These are phyloP conservation scores for Pangasianodon gigas DNA, from an alignment of 2,113 vertebrate species.

Conservation along the genomic window DNA sequence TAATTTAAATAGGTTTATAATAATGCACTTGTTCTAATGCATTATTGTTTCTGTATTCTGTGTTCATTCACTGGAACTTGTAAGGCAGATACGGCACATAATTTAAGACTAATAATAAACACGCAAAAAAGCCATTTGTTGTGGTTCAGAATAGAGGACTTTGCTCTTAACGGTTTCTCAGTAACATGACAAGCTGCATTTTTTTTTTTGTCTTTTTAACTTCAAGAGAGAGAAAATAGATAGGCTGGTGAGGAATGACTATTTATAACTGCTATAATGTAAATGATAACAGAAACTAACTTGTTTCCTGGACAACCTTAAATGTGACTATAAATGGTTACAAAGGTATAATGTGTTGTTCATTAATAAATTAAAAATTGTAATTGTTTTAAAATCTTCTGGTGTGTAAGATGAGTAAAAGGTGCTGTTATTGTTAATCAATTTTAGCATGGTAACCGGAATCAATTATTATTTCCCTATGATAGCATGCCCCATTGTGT, in stretches of 20 bases:
- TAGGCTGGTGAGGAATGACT: not conserved
- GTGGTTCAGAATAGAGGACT: not conserved
- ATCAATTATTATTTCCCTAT: not conserved
- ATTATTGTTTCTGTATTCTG: not conserved
- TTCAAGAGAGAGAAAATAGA: not conserved
- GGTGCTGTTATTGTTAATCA: not conserved
- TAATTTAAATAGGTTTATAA: not conserved
- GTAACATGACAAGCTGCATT: not conserved
- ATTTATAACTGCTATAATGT: not conserved
- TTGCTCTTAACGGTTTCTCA: not conserved
- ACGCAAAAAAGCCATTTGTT: not conserved
- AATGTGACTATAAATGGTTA: not conserved
- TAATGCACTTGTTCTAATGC: not conserved
- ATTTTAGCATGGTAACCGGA: not conserved
- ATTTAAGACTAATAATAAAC: not conserved
- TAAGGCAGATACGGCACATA: not conserved
- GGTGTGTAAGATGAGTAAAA: not conserved
- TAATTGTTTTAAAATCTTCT: not conserved
- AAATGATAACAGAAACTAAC: not conserved
- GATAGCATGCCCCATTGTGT: not conserved
- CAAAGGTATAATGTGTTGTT: not conserved
- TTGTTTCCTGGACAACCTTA: not conserved
- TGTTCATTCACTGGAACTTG: not conserved
- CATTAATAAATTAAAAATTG: not conserved
- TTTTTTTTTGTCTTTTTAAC: not conserved